Percentiles rank a stretch among this genome's conserved stretches.
Conservation (phyloP, 2,113 vertebrate species). For the Alligator mississippiensis region DNA sequence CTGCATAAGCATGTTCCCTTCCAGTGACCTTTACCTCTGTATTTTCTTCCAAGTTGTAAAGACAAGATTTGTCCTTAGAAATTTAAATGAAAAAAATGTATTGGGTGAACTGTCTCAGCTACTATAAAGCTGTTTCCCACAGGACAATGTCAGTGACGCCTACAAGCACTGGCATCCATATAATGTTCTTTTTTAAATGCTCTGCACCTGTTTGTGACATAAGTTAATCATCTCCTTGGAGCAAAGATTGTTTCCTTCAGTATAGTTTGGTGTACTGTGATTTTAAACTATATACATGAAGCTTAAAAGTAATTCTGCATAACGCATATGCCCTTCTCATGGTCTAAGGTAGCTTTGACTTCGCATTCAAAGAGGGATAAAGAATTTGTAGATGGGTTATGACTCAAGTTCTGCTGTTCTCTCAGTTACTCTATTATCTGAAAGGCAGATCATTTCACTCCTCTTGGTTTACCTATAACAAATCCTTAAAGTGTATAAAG, state of each 20-base stretch:
- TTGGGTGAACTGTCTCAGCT: background rate
- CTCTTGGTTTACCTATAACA: background rate
- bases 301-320: background rate
- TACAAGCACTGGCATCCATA: background rate
- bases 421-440: background rate
- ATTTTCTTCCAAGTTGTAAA: background rate
- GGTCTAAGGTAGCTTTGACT: constrained; percentile 3
- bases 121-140: background rate
- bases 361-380: background rate
- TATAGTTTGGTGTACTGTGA: background rate
- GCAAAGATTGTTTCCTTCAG: background rate
- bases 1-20: background rate
- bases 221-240: background rate
- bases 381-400: background rate
- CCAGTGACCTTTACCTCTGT: background rate
- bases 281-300: rapidly evolving
- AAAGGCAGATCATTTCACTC: background rate
- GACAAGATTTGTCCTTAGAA: background rate
- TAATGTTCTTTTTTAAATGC: background rate
- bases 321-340: background rate
- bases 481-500: background rate
- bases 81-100: background rate
- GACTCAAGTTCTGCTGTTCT: background rate
- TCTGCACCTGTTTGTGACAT: background rate
- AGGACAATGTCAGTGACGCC: rapidly evolving